Evolutionary conservation across 2,113 vertebrate genomes (phyloP), one percentile per base, ranked within the genome.

Genomic region (Spea bombifrons): DNA sequence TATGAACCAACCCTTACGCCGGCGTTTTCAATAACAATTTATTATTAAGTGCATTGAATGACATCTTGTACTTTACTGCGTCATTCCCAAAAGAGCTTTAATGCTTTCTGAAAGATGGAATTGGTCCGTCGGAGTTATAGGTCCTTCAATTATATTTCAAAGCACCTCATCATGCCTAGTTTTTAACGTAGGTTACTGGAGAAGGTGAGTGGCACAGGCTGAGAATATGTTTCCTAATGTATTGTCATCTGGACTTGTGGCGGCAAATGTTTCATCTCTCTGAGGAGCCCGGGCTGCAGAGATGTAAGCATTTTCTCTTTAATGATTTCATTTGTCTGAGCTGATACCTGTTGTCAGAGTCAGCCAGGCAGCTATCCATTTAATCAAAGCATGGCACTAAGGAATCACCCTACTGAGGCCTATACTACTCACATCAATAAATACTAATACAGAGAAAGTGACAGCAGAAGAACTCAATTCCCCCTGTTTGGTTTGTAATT

Each of bases 311-410:
- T 75, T 75, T 61, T 76, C 13, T 66, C 4, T 47, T 71, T 73
- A 46, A 4, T 81, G 5, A 5, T 82, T 85, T 69, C 55, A 5
- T 55, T 0, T 70, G 7, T 30, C 79, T 77, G 57, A 9, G 12
- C 15, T 55, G 59, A 45, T 75, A 61, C 70, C 67, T 83, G 83
- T 83, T 16, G n/a, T 44, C 12, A 57, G 78, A 52, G 30, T 63
- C 45, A 76, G 50, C 45, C 75, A 63, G 17, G 16, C 53, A 68
- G 48, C 65, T 57, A 69, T 76, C 55, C 68, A 50, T 77, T 45
- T 71, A 64, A 77, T 77, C n/a, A 63, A 12, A 63, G 66, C n/a
- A 15, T 10, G 30, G 16, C 4, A 8, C 66, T 50, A 13, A 46
- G 30, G 49, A 46, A 72, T 66, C 15, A 46, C 3, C 53, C 66